These are phyloP conservation scores for Candoia aspera DNA, from an alignment of 2,113 vertebrate genomes.

Conservation along the genomic window DNA sequence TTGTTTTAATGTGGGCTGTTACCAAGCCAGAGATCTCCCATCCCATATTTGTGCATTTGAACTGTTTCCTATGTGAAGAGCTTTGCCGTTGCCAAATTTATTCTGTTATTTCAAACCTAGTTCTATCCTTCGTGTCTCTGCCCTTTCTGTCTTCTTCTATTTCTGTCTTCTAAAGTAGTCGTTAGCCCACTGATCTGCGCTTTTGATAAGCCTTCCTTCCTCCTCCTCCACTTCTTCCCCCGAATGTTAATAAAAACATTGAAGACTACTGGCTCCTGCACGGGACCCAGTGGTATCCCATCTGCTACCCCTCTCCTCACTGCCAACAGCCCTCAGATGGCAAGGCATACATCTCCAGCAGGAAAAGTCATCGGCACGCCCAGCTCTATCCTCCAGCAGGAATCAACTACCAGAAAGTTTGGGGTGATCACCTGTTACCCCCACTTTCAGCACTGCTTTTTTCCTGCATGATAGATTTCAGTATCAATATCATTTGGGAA, in stretches of 20 bases:
- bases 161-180: background rate
- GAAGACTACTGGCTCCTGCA: background rate
- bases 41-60: background rate
- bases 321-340: background rate
- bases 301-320: background rate
- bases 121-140: background rate
- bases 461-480: background rate
- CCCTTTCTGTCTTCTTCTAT: background rate
- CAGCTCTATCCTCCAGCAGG: background rate
- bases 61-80: background rate
- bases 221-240: background rate
- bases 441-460: background rate
- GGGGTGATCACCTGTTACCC: background rate
- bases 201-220: background rate
- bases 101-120: background rate
- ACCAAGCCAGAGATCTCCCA: background rate
- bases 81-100: background rate
- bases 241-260: background rate
- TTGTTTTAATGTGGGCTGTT: background rate
- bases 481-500: background rate
- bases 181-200: background rate
- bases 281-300: background rate
- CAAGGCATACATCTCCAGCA: background rate
- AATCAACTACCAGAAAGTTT: background rate
- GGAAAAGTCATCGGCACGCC: background rate